Evolutionary conservation across 2,113 vertebrate genomes (phyloP).

Genomic region (Muntiacus reevesi): DNA sequence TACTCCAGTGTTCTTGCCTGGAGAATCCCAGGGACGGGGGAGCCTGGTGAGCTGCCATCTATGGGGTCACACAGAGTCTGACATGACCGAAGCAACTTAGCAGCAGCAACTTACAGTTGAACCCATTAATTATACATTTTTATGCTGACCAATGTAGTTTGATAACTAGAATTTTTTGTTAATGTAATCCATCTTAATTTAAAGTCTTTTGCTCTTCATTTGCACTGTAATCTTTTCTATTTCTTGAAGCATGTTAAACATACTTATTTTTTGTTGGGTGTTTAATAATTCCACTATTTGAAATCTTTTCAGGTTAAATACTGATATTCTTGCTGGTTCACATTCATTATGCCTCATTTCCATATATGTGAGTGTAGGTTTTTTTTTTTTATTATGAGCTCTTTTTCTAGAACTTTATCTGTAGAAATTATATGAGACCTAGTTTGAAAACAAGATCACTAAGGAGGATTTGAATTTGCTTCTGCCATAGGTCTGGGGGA

Average conservation of each 20-base stretch:
- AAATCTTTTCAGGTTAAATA: background rate
- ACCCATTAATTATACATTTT: background rate
- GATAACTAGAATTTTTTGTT: background rate
- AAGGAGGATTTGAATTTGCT: background rate
- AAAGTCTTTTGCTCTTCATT: background rate
- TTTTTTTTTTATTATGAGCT: background rate
- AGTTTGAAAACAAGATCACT: background rate
- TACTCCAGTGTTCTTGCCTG: too few relatives aligned
- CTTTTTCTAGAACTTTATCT: background rate
- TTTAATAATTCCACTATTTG: background rate
- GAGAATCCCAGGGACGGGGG: too few relatives aligned
- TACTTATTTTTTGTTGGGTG: background rate
- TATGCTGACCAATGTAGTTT: background rate
- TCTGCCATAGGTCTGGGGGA: background rate
- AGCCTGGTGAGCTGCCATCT: too few relatives aligned
- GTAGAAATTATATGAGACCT: background rate
- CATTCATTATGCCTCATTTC: background rate
- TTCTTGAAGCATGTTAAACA: background rate
- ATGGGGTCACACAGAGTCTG: too few relatives aligned
- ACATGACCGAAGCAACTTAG: too few relatives aligned
- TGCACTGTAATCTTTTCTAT: background rate
- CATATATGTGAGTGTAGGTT: background rate
- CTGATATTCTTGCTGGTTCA: background rate
- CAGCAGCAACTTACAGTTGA: background rate
- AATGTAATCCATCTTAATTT: background rate